These are phyloP conservation scores for Gobius niger DNA, from an alignment of 2,113 vertebrate species.

Conservation along the genomic window DNA sequence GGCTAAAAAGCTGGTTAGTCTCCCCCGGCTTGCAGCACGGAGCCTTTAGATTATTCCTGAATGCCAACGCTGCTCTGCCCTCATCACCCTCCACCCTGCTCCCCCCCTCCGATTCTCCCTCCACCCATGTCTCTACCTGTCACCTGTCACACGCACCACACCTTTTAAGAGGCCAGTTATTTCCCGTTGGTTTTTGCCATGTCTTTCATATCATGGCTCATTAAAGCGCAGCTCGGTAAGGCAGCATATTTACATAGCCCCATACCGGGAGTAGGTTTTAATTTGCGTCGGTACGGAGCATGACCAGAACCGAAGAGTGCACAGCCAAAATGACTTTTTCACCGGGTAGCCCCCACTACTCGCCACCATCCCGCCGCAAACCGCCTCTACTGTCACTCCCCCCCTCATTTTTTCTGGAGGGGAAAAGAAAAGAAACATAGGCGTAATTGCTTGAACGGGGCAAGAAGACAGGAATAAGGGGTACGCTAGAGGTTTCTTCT, in stretches of 20 bases:
- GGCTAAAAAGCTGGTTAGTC: constrained; percentile 73
- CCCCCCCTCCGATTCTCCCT: constrained; percentile 41
- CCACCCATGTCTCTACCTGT: constrained; percentile 66
- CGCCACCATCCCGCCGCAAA: background rate
- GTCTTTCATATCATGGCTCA: constrained; percentile 84
- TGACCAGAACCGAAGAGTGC: constrained; percentile 82
- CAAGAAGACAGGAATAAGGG: constrained; percentile 73
- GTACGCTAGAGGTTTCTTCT: constrained; percentile 51
- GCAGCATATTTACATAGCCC: constrained; percentile 80
- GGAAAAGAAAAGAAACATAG: constrained; percentile 74
- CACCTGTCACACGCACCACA: constrained; percentile 76
- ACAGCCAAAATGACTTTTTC: constrained; percentile 79
- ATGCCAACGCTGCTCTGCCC: constrained; percentile 57
- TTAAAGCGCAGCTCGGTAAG: constrained; percentile 79
- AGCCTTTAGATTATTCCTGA: constrained; percentile 71
- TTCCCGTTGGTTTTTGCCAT: constrained; percentile 74
- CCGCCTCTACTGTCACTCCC: constrained; percentile 23
- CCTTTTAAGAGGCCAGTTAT: constrained; percentile 78
- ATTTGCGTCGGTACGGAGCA: constrained; percentile 80
- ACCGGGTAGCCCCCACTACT: constrained; percentile 48
- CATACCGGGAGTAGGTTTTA: constrained; percentile 74
- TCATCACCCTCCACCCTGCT: constrained; percentile 34
- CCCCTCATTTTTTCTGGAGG: constrained; percentile 48
- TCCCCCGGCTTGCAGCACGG: constrained; percentile 63
- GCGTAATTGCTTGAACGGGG: constrained; percentile 78